phyloP scores from a whole-genome alignment of 23 tunicate genomes.

The Halocynthia aurantium region DNA sequence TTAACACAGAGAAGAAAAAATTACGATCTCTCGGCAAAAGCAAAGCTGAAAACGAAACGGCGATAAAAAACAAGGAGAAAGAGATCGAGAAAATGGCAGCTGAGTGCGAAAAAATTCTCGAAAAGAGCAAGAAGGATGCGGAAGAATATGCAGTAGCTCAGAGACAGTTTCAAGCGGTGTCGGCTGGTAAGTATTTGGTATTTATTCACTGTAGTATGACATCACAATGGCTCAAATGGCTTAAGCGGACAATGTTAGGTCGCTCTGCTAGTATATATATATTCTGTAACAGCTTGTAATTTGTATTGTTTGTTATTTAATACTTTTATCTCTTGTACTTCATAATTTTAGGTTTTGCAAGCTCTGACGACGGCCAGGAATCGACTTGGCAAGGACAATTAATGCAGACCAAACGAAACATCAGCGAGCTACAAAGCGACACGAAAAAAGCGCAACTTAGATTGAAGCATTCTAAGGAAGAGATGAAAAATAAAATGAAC shows the following conservation, averaged over 20 bases:
- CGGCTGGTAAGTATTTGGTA: slow-evolving; percentile 28
- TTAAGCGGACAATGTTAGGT: too few relatives aligned
- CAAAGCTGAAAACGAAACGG: slow-evolving; percentile 60
- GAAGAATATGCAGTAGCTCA: slow-evolving; percentile 36
- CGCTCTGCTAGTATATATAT: too few relatives aligned
- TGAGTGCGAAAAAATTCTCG: slow-evolving; percentile 34
- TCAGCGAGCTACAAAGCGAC: slow-evolving; percentile 72
- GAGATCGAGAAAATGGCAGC: slow-evolving; percentile 18
- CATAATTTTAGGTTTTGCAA: slow-evolving; percentile 41
- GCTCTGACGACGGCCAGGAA: slow-evolving; percentile 71
- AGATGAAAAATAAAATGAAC: slow-evolving; percentile 55
- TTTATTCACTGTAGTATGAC: too few relatives aligned
- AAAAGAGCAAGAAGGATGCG: slow-evolving; percentile 32
- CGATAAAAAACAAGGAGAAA: slow-evolving; percentile 39
- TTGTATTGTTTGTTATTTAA: too few relatives aligned
- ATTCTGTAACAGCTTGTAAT: too few relatives aligned
- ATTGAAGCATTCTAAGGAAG: slow-evolving; percentile 63
- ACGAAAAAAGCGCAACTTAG: slow-evolving; percentile 70
- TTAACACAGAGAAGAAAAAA: slow-evolving; percentile 66
- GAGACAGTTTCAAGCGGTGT: slow-evolving; percentile 66
- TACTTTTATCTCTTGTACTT: neutral
- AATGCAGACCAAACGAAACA: slow-evolving; percentile 52
- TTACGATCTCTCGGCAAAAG: slow-evolving; percentile 51
- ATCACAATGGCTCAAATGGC: too few relatives aligned
- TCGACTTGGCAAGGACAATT: slow-evolving; percentile 89